phyloP scores from a whole-genome alignment of 2,888 invertebrate genomes.

The Branchipolynoe longqiensis region DNA sequence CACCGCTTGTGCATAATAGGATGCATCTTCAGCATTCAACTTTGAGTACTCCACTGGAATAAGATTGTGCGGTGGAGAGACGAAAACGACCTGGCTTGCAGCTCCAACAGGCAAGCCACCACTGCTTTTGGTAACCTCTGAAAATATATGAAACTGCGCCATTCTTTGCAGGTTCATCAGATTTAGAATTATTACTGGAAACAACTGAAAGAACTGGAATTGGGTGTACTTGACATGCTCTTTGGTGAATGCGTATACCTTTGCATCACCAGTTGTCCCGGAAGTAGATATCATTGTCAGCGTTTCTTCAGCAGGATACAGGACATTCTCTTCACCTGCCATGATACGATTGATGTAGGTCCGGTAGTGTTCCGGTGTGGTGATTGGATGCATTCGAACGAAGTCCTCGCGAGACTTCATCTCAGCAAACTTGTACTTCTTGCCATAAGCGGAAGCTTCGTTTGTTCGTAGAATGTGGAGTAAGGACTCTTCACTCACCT shows the following conservation, averaged over 20 bases:
- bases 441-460: slow-evolving; percentile 13
- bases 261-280: slow-evolving; percentile 49
- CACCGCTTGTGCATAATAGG: slow-evolving; percentile 35
- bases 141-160: slow-evolving; percentile 2
- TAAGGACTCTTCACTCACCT: slow-evolving; percentile 1
- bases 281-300: neutral
- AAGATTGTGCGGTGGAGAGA: neutral
- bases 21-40: slow-evolving; percentile 1
- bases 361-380: slow-evolving; percentile 3
- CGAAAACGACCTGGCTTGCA: neutral
- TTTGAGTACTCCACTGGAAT: neutral
- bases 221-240: neutral
- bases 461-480: neutral
- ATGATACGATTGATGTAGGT: slow-evolving; percentile 20
- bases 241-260: neutral
- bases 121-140: neutral
- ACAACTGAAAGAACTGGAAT: neutral
- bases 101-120: slow-evolving; percentile 31
- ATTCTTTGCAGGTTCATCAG: neutral
- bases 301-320: neutral
- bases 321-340: slow-evolving; percentile 25
- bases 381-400: slow-evolving; percentile 41
- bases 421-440: neutral
- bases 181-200: neutral
- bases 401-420: slow-evolving; percentile 30